Base-by-base conservation (phyloP, 92 coral and sea anemone genomes). In the Muricea muricata region DNA sequence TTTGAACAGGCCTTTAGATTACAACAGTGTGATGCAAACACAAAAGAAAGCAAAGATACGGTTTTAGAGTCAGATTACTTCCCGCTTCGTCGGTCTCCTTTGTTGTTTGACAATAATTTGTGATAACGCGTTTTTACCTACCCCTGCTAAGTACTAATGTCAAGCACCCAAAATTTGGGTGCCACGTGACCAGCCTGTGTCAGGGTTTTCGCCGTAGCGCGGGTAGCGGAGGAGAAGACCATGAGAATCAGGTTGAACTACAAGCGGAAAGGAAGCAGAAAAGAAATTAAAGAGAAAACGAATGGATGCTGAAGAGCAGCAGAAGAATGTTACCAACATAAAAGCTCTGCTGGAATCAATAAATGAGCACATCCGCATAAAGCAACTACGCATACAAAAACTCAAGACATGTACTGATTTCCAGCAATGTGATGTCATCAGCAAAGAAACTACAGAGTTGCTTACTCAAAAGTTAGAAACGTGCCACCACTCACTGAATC, bases 341-440 rank as follows among this genome's bases (percentile, higher is more conserved):
- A 56, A 79, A 60, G 73, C 46, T 11, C 61, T 79, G 33, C 8
- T 79, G 11, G 73, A 79, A 37, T 35, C 79, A 41, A 73, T 57
- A 41, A 73, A 40, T 24, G 79, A 73, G 31, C 79, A 73, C 56
- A 73, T 73, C 57, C 57, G 29, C 31, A 73, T 73, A 73, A 73
- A 73, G 57, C 58, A 73, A 39, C 79, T 34, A 25, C 79, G 79
- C 10, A 24, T 73, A 73, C 52, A 73, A 73, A 73, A 73, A 50
- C 79, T 73, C 29, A 73, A 73, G 57, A 12, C 52, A 21, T 41
- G 79, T 73, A 50, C 28, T 45, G 54, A 73, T 41, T 73, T 73
- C 30, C 25, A 73, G 79, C 52, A 50, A 26, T 73, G 79, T 73
- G 79, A 73, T 73, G 30, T 13, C 13, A 34, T 73, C 52, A 73